Base-by-base conservation (phyloP, 1,140 invertebrate species). In the Plodia interpunctella region DNA sequence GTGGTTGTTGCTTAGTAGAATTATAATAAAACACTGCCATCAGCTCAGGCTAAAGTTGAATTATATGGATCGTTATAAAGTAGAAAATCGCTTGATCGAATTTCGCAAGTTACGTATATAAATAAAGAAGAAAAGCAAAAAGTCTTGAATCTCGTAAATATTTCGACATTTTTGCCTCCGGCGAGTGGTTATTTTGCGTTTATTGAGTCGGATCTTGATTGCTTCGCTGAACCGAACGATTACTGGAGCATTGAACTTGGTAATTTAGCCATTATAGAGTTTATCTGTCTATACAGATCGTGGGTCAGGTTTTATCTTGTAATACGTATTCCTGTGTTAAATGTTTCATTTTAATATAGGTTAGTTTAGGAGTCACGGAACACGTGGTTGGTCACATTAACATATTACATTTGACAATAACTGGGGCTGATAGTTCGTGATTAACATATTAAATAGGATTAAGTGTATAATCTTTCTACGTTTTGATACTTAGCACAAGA, bases 181-280 rank as follows among this genome's bases (percentile, higher is more conserved):
- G 66, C 71, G 62, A 73, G 66, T 74, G 64, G 74, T 80, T 80
- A 75, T 78, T 78, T 79, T 74, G 75, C 68, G 74, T 77, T 78
- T 80, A 75, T 79, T 79, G 70, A 74, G 70, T 70, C 57, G 63
- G 58, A 70, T 72, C 64, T 72, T 68, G 72, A 79, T 78, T 70
- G 70, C 72, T 65, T 59, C 68, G 68, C 66, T 73, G 65, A 74
- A 66, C 70, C 72, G 65, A 74, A 66, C 70, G 71, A 74, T 73
- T 75, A 74, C 60, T 62, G 59, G 79, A 74, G 70, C 79, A 70
- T 77, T 83, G 83, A 86, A 83, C 83, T 80, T 78, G 64, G 53
- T 49, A 57, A 63, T 75, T 74, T 65, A 65, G 58, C 11, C 49
- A 44, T 44, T 44, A 44, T 44, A 44, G n/a, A 44, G 15, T 32